Base-by-base conservation (phyloP, 2,113 vertebrate genomes). In the Vidua chalybeata region DNA sequence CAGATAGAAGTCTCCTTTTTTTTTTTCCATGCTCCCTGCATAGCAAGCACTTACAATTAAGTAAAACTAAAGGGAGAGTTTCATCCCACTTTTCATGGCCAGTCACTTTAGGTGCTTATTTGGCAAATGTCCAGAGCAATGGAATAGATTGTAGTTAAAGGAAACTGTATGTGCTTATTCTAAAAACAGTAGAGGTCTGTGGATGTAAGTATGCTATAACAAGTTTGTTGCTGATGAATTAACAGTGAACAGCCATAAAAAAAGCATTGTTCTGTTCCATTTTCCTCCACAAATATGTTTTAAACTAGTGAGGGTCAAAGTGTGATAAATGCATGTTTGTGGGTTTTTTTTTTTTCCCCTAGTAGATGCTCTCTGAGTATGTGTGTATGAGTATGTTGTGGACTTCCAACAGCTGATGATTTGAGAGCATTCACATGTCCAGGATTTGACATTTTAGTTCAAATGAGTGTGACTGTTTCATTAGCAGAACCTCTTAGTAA, bases 211-310 rank as follows among this genome's bases (percentile, higher is more conserved):
- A 37, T 45, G 14, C 13, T 59, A 2, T 55, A 55, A 37, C 8
- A 74, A 49, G 11, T 58, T 84, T 62, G 7, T 58, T 80, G 9
- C 46, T 68, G 28, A 74, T 41, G 27, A 78, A 58, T 49, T 81
- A 49, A 58, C 28, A n/a, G 28, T 73, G 19, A 78, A 30, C 33
- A 67, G 15, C 43, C 51, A 51, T 39, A 24, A 80, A 59, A 80
- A 59, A 16, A 87, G 6, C 17, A 67, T 52, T 2, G 0, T 63
- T 9, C 11, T 86, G 7, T 79, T 48, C 15, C 2, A 5, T 89
- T 46, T 1, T 0, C 5, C 1, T 2, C 10, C 24, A 11, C 11
- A 41, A 35, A 28, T 41, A 13, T 6, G 2, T 61, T 74, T 83
- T 61, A 54, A 91, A 84, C 28, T 19, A 62, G 7, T 61, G 51